Conservation (phyloP, 2,888 invertebrate genomes). For the Euplagia quadripunctaria region DNA sequence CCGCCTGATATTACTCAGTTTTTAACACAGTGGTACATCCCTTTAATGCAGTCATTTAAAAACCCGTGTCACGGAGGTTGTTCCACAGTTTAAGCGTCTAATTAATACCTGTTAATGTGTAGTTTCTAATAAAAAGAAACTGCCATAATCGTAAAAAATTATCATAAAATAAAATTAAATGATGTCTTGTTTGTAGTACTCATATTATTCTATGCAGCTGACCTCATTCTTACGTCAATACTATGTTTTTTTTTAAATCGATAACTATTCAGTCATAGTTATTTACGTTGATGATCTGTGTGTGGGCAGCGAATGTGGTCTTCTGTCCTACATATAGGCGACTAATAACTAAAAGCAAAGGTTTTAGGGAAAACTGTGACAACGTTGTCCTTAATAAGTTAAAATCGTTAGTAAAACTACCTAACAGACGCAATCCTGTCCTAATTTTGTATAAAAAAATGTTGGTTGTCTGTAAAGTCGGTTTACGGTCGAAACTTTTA, state of each 20-base stretch:
- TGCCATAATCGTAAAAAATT: neutral
- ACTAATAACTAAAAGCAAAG: neutral
- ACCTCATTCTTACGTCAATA: conserved; percentile 40
- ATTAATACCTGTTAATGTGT: neutral
- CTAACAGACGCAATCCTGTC: too few species aligned
- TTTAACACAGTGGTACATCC: neutral
- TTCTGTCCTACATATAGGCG: conserved; percentile 24
- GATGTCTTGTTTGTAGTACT: neutral
- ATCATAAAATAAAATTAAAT: neutral
- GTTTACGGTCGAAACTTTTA: too few species aligned
- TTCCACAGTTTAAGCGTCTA: neutral
- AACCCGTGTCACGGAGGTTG: neutral
- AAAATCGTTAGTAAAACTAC: too few species aligned
- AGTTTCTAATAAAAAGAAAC: neutral
- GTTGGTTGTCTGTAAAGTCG: too few species aligned
- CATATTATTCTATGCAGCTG: conserved; percentile 16
- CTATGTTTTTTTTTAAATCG: conserved; percentile 33
- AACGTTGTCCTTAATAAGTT: neutral
- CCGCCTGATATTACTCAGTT: neutral
- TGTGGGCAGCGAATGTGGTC: conserved; percentile 34
- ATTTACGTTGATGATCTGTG: conserved; percentile 42
- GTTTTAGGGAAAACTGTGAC: neutral
- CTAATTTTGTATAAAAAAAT: too few species aligned
- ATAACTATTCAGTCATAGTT: conserved; percentile 44
- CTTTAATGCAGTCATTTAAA: neutral